Conservation (phyloP, 2,888 invertebrate genomes). For the Cancer borealis region DNA sequence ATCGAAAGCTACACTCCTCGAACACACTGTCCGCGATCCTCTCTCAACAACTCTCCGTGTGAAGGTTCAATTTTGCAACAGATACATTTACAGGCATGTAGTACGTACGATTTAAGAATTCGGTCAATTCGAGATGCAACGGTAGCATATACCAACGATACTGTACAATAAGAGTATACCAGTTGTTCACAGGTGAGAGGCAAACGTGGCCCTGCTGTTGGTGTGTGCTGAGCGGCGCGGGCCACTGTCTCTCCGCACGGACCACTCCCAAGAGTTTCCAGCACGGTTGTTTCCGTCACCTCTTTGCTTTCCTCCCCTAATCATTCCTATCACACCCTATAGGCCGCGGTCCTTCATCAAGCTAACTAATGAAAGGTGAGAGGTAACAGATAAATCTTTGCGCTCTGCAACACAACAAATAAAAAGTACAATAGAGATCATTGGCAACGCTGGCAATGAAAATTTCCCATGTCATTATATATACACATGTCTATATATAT, state of each 20-base stretch:
- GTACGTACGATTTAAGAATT: not conserved
- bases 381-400: slow-evolving; percentile 67
- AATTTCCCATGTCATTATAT: slow-evolving; percentile 42
- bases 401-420: slow-evolving; percentile 67
- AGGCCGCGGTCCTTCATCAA: slow-evolving; percentile 46
- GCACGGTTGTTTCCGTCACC: not conserved
- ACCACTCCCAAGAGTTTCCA: not conserved
- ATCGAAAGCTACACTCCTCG: slow-evolving; percentile 74
- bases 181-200: not conserved
- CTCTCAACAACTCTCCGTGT: not conserved
- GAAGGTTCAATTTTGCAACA: slow-evolving; percentile 14
- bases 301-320: slow-evolving; percentile 1
- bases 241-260: not conserved
- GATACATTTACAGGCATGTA: slow-evolving; percentile 30
- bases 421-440: slow-evolving; percentile 71
- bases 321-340: not conserved
- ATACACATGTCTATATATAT: slow-evolving; percentile 39
- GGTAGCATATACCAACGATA: not conserved
- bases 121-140: not conserved
- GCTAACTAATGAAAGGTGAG: slow-evolving; percentile 62
- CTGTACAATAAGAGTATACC: not conserved
- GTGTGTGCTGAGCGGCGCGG: not conserved
- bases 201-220: slow-evolving; percentile 4
- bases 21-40: slow-evolving; percentile 44
- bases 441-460: slow-evolving; percentile 64